A percentile compares a stretch with the other conserved stretches of the same genome.
Evolutionary conservation across 2,113 vertebrate species (phyloP).

Genomic region (Hippocampus abdominalis): DNA sequence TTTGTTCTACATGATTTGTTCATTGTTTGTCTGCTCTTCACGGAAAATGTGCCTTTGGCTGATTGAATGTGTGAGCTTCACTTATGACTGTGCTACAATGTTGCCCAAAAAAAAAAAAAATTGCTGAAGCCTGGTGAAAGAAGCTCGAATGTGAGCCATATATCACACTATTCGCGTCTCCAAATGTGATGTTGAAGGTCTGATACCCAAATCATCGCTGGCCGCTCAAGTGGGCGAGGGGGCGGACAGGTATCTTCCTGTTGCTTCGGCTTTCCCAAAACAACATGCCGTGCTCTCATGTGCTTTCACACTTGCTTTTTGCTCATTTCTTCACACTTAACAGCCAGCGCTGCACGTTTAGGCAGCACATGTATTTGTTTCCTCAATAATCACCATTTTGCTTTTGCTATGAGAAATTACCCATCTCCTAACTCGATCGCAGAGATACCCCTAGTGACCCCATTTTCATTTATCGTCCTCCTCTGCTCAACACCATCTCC

Average conservation of each 20-base stretch:
- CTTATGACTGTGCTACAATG: slow-evolving; percentile 1
- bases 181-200: slow-evolving; percentile 9
- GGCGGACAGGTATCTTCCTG: slow-evolving; percentile 10
- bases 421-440: slow-evolving; percentile 42
- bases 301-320: slow-evolving; percentile 35
- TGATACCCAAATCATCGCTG: slow-evolving; percentile 4
- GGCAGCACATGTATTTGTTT: slow-evolving; percentile 3
- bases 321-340: slow-evolving; percentile 30
- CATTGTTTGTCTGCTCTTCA: neutral
- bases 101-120: neutral
- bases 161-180: slow-evolving; percentile 17
- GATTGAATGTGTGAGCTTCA: neutral
- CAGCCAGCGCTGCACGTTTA: slow-evolving; percentile 15
- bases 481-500: slow-evolving; percentile 32
- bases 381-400: slow-evolving; percentile 17
- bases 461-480: slow-evolving; percentile 36
- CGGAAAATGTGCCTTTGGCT: neutral
- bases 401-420: slow-evolving; percentile 26
- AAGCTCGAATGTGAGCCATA: slow-evolving; percentile 18
- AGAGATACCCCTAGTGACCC: slow-evolving; percentile 41
- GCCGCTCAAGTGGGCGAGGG: slow-evolving; percentile 8
- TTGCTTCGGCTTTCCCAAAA: slow-evolving; percentile 5
- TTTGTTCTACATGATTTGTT: too few species aligned
- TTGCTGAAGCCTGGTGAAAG: neutral
- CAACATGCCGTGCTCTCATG: slow-evolving; percentile 7